Percentiles rank a stretch among this genome's conserved stretches.
Evolutionary conservation across 2,113 vertebrate species (phyloP).

Genomic region (Cyprinodon tularosa): DNA sequence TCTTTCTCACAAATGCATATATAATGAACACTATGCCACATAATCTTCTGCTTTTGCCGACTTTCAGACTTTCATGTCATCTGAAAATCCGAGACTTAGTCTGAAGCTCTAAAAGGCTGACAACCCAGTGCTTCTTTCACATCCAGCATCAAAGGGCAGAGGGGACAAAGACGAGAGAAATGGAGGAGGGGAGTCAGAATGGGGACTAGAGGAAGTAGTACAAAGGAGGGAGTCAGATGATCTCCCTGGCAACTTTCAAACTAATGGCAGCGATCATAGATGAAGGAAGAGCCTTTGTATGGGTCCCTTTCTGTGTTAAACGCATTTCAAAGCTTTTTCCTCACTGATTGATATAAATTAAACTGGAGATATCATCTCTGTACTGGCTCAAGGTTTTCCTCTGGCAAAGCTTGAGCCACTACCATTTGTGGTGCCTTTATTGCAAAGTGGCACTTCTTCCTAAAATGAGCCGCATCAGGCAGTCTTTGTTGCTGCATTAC

Average conservation of each 20-base stretch:
- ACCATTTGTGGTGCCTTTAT: neutral
- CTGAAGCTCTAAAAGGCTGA: constrained; percentile 58
- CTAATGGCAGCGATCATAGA: neutral
- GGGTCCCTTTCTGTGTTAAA: constrained; percentile 1
- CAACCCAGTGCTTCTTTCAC: constrained; percentile 29
- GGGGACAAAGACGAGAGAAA: constrained; percentile 37
- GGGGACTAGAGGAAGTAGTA: neutral
- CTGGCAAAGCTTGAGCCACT: neutral
- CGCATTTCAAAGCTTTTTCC: neutral
- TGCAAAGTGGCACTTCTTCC: no score
- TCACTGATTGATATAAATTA: neutral
- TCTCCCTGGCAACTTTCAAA: constrained; percentile 8
- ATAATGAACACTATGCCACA: no score
- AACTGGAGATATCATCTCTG: no score
- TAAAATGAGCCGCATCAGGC: neutral
- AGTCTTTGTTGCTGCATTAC: constrained; percentile 1
- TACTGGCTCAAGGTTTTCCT: no score
- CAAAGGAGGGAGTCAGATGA: constrained; percentile 17
- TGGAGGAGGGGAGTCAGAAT: neutral
- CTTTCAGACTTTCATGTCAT: constrained; percentile 40
- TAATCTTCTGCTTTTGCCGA: no score
- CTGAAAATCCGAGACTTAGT: constrained; percentile 34
- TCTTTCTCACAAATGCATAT: no score
- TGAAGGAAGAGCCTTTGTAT: constrained; percentile 16
- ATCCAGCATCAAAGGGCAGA: constrained; percentile 50